Conservation (phyloP, 2,113 vertebrate species). For the Montifringilla adamsi region DNA sequence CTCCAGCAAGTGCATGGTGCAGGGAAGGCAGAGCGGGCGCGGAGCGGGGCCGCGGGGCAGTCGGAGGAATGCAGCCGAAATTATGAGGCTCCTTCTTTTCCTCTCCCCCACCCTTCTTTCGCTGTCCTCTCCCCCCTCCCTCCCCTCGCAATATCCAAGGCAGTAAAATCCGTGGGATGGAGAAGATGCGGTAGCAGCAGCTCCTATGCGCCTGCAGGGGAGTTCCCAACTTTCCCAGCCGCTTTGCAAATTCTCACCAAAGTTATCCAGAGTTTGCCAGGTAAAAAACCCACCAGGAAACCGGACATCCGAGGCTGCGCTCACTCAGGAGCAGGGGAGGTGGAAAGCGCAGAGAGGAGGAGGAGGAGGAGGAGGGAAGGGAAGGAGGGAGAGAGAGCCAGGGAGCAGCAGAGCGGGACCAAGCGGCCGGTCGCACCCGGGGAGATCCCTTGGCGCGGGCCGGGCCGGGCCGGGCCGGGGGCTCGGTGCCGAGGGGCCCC, state of each 20-base stretch:
- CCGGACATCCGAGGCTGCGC: conserved; percentile 72
- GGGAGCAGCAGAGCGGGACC: not conserved
- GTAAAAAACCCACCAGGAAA: conserved; percentile 67
- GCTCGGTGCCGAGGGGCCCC: not conserved
- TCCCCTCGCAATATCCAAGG: not conserved
- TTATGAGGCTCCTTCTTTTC: not conserved
- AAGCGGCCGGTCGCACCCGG: not conserved
- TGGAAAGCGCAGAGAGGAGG: not conserved
- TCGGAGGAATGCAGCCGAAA: not conserved
- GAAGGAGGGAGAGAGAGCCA: not conserved
- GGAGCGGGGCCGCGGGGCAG: not conserved
- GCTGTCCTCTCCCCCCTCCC: not conserved
- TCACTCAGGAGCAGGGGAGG: conserved; percentile 36
- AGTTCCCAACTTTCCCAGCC: not conserved
- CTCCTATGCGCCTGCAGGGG: not conserved
- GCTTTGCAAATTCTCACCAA: conserved; percentile 1
- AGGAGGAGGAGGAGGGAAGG: not conserved
- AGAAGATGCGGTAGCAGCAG: conserved; percentile 43
- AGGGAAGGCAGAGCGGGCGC: not conserved
- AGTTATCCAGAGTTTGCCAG: conserved; percentile 56
- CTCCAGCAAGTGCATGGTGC: conserved; percentile 80
- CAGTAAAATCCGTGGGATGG: conserved; percentile 49
- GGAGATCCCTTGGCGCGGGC: not conserved
- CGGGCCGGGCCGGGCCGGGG: not conserved
- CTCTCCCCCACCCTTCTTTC: not conserved